Evolutionary conservation across 2,113 vertebrate species (phyloP).

Genomic region (Saccopteryx leptura): DNA sequence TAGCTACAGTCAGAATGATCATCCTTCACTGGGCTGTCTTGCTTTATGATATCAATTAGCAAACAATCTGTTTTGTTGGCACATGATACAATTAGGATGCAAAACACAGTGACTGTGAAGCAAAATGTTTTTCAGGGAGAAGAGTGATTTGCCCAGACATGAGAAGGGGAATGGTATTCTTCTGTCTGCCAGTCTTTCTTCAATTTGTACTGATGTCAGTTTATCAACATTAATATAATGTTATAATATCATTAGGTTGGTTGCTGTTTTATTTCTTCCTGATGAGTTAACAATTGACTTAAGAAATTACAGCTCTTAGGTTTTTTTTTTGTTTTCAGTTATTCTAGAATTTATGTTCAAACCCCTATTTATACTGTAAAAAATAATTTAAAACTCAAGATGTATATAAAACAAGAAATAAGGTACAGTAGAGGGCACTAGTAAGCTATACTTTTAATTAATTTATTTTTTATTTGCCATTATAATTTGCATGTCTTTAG

Average conservation of each 20-base stretch:
- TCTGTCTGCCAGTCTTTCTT: constrained; percentile 60
- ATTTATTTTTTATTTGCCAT: constrained; percentile 68
- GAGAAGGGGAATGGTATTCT: background rate
- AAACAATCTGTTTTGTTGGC: constrained; percentile 85
- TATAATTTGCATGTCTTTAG: constrained; percentile 62
- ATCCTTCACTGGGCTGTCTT: constrained; percentile 81
- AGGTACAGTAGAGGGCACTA: constrained; percentile 87
- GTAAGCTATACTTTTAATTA: constrained; percentile 79
- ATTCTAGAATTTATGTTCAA: constrained; percentile 12
- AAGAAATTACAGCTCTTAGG: background rate
- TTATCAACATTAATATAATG: background rate
- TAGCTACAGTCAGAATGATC: constrained; percentile 80
- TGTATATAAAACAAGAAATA: background rate
- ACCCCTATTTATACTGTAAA: background rate
- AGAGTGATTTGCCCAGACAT: constrained; percentile 51
- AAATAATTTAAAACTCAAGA: background rate
- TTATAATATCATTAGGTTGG: constrained; percentile 44
- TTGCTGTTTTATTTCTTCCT: background rate
- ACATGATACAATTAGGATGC: constrained; percentile 78
- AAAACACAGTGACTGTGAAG: constrained; percentile 80
- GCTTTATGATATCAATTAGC: constrained; percentile 83
- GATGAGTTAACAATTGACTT: constrained; percentile 36
- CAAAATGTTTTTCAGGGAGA: constrained; percentile 80
- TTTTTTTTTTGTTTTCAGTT: background rate
- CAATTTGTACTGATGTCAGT: constrained; percentile 63